These are phyloP conservation scores for Crossocerus cetratus DNA, from an alignment of 2,888 invertebrate genomes.

Conservation along the genomic window DNA sequence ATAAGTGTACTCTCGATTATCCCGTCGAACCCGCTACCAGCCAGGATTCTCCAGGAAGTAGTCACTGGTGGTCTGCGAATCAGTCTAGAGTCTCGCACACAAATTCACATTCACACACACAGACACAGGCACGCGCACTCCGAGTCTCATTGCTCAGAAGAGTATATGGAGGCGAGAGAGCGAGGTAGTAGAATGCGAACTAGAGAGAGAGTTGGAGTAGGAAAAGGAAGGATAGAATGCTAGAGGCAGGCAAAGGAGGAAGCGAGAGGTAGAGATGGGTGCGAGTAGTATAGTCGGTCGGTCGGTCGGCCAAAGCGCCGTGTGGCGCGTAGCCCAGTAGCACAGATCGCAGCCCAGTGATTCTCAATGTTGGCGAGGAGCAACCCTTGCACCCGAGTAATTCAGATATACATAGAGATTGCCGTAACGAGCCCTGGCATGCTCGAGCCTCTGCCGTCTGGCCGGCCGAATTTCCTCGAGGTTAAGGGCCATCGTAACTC, in stretches of 20 bases:
- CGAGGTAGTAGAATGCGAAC: constrained; percentile 22
- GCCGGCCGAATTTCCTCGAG: too few species aligned
- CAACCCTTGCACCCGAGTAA: neutral
- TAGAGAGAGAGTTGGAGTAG: constrained; percentile 5
- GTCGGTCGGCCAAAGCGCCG: constrained; percentile 58
- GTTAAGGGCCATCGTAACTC: too few species aligned
- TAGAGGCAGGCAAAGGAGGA: constrained; percentile 8
- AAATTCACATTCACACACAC: too few species aligned
- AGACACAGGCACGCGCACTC: neutral
- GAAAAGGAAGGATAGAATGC: constrained; percentile 7
- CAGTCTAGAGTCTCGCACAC: constrained; percentile 4
- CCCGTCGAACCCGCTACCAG: constrained; percentile 4
- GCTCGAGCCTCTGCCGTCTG: too few species aligned
- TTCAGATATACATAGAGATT: neutral
- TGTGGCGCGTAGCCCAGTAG: constrained; percentile 70
- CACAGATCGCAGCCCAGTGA: constrained; percentile 68
- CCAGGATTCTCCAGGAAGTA: constrained; percentile 16
- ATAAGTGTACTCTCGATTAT: constrained; percentile 29
- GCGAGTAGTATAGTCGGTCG: constrained; percentile 56
- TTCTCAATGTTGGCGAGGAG: constrained; percentile 52
- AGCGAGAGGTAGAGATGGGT: constrained; percentile 25
- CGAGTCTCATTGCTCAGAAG: constrained; percentile 11
- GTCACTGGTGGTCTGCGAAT: constrained; percentile 10
- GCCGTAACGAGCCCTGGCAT: neutral
- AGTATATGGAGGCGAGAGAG: constrained; percentile 13